A percentile compares a stretch with the other conserved stretches of the same genome.
Conservation (phyloP, 1,140 invertebrate species). For the Pygmarrhopalites habei region DNA sequence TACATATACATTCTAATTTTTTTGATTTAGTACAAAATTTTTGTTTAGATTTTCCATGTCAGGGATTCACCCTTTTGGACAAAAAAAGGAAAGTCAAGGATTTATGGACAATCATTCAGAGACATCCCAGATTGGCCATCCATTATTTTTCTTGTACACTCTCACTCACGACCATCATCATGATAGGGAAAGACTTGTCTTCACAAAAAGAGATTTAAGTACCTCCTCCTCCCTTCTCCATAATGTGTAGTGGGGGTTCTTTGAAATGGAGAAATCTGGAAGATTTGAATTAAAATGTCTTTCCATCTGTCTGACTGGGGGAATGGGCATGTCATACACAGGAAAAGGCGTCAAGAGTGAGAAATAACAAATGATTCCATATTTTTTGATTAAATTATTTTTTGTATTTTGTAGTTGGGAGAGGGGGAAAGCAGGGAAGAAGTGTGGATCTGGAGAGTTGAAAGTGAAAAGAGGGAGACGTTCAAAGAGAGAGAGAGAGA, state of each 20-base stretch:
- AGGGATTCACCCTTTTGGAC: neutral
- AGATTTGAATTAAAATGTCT: neutral
- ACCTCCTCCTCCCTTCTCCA: too few relatives aligned
- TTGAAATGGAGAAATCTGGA: too few relatives aligned
- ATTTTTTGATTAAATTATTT: neutral
- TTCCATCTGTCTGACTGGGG: neutral
- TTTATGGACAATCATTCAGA: neutral
- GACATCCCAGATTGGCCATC: neutral
- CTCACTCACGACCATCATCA: too few relatives aligned
- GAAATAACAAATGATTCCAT: neutral
- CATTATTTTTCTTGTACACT: neutral
- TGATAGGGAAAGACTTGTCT: too few relatives aligned
- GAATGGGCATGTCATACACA: neutral
- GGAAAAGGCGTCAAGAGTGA: neutral
- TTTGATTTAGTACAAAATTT: neutral
- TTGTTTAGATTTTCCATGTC: too few relatives aligned
- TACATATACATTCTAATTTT: too few relatives aligned
- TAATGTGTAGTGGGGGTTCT: too few relatives aligned
- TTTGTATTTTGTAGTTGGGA: neutral
- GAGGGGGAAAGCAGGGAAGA: neutral
- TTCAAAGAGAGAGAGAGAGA: neutral
- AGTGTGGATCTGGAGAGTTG: neutral
- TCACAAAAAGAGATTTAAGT: too few relatives aligned
- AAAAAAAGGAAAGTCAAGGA: neutral
- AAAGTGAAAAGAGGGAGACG: neutral